These are phyloP conservation scores for Auanema freiburgensis DNA, from an alignment of 2,888 invertebrate species.

Conservation along the genomic window DNA sequence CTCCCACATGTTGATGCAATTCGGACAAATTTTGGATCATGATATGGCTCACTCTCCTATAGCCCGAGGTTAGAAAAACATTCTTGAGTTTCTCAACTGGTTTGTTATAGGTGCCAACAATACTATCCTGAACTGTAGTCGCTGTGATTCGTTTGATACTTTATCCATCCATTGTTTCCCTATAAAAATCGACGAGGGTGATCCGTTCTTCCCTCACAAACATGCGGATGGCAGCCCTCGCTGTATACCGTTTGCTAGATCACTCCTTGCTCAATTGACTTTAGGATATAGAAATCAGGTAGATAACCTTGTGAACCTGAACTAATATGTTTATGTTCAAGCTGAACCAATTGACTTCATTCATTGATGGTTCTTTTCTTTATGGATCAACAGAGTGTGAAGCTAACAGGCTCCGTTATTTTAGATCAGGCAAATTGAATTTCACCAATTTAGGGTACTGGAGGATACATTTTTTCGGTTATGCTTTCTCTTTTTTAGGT, in stretches of 20 bases:
- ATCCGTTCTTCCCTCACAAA: constrained; percentile 81
- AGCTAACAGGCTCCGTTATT: constrained; percentile 77
- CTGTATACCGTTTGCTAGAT: constrained; percentile 92
- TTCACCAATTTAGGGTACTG: constrained; percentile 61
- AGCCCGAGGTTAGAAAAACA: constrained; percentile 64
- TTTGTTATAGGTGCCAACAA: constrained; percentile 52
- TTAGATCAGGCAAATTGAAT: constrained; percentile 67
- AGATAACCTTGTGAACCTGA: too few relatives aligned
- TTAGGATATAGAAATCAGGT: constrained; percentile 67
- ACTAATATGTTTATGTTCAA: too few relatives aligned
- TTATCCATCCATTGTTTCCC: constrained; percentile 94
- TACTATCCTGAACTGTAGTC: constrained; percentile 64
- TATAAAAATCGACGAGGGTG: constrained; percentile 84
- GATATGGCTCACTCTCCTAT: constrained; percentile 92
- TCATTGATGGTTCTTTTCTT: constrained; percentile 76
- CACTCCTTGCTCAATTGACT: constrained; percentile 85
- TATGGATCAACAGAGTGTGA: constrained; percentile 89
- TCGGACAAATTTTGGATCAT: constrained; percentile 89
- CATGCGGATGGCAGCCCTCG: constrained; percentile 81
- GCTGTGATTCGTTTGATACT: constrained; percentile 83
- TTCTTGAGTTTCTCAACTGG: not conserved
- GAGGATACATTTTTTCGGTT: not conserved
- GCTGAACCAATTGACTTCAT: constrained; percentile 90
- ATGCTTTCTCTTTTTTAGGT: constrained; percentile 24
- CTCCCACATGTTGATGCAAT: constrained; percentile 78